Evolutionary conservation across 2,888 invertebrate genomes (phyloP).

Genomic region (Ferdinandea cuprea): DNA sequence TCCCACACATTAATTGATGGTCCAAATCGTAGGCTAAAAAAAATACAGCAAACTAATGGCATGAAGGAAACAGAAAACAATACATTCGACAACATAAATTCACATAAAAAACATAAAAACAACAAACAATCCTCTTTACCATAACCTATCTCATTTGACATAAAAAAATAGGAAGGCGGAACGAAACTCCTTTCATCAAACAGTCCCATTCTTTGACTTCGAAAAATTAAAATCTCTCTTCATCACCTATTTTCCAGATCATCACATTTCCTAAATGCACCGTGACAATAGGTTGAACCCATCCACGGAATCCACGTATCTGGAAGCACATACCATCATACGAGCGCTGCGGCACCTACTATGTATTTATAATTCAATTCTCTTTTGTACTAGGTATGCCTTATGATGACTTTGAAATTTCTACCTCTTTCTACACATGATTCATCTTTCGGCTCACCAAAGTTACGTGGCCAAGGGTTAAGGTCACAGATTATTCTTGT

Average conservation of each 20-base stretch:
- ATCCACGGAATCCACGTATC: conserved; percentile 6
- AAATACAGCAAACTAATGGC: too few relatives aligned
- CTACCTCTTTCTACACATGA: conserved; percentile 14
- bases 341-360: conserved; percentile 15
- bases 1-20: too few relatives aligned
- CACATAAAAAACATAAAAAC: background rate
- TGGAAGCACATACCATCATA: conserved; percentile 40
- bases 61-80: too few relatives aligned
- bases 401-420: background rate
- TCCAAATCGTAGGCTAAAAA: too few relatives aligned
- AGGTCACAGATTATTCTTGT: conserved; percentile 60
- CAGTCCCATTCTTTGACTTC: conserved; percentile 3
- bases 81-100: background rate
- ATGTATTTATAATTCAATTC: conserved; percentile 42
- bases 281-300: conserved; percentile 21
- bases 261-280: conserved; percentile 25
- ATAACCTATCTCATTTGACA: conserved; percentile 7
- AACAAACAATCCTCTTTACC: background rate
- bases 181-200: conserved; percentile 14
- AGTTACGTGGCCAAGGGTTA: conserved; percentile 56
- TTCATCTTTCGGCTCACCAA: background rate
- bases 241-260: conserved; percentile 16
- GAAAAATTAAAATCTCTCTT: conserved; percentile 9
- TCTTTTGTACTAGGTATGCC: conserved; percentile 2
- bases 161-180: conserved; percentile 6